Evolutionary conservation across 2,888 invertebrate species (phyloP), one percentile per base, ranked within the genome.

Genomic region (Drosophila testacea): DNA sequence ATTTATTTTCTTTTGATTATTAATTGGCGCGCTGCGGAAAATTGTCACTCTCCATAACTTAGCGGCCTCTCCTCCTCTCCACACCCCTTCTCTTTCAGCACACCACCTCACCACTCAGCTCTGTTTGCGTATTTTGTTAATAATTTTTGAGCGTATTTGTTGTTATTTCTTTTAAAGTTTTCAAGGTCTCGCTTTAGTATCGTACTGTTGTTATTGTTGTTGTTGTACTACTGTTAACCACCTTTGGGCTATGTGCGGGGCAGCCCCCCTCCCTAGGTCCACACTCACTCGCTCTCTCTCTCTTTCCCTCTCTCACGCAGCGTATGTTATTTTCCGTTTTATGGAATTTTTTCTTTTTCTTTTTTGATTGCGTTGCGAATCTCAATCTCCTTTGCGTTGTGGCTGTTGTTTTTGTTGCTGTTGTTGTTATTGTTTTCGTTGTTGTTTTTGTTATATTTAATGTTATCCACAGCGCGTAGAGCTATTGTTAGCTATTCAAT

Each of bases 21-120:
- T 83, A 81, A 78, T 81, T 81, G 74, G 78, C 87, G 79, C 74
- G 71, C 61, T 69, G 60, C 68, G 78, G 75, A 69, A 83, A 74
- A 75, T 88, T 81, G 78, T 88, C 89, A 83, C 81, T 85, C 84
- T 85, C 85, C 85, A 85, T 85, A 82, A 88, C 88, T 77, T 84
- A 59, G 48, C 67, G 54, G 69, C 64, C 69, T 39, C 47, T 61
- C 36, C 61, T 32, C 51, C 13, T 9, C 13, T 38, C 16, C 28
- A 3, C 22, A 22, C 22, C 22, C 22, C 22, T 22, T 3, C 22
- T 22, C 22, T 22, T 2, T 3, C 22, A 22, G 22, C 22, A 22
- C 22, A 22, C 22, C 30, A 9, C 32, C 42, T 65, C 62, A 30
- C 42, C 57, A 47, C 60, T 55, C 66, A 51, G 76, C 75, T 42